A percentile compares a stretch with the other conserved stretches of the same genome.
Evolutionary conservation across 2,888 invertebrate genomes (phyloP).

Genomic region (Sussaba pulchella): DNA sequence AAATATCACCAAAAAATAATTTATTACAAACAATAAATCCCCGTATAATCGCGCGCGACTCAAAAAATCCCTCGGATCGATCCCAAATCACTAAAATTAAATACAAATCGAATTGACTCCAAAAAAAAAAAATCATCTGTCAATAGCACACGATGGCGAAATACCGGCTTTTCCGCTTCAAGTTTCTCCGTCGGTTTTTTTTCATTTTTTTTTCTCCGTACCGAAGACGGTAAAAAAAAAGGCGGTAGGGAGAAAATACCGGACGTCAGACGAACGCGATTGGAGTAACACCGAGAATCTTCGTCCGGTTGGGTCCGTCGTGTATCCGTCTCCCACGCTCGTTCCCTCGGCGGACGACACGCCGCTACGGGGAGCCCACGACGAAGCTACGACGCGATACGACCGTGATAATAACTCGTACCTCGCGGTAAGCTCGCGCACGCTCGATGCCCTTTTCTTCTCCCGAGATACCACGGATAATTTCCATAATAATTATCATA

Average conservation of each 20-base stretch:
- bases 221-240: neutral
- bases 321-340: constrained; percentile 59
- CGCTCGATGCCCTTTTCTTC: constrained; percentile 9
- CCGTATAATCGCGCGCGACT: no score
- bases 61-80: no score
- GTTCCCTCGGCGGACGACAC: constrained; percentile 46
- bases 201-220: no score
- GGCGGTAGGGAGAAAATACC: constrained; percentile 15
- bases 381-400: constrained; percentile 42
- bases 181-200: no score
- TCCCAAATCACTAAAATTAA: no score
- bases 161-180: no score
- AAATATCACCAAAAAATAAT: no score
- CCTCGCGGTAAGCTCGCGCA: constrained; percentile 45
- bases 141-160: no score
- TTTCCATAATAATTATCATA: constrained; percentile 70
- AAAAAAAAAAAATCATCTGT: no score
- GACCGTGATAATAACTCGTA: constrained; percentile 64
- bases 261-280: constrained; percentile 24
- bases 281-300: constrained; percentile 34
- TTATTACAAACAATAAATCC: no score
- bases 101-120: no score
- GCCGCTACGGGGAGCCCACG: constrained; percentile 12
- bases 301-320: constrained; percentile 51
- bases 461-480: constrained; percentile 42